Base-by-base conservation (phyloP, 2,888 invertebrate species). In the Drosophila cracens region DNA sequence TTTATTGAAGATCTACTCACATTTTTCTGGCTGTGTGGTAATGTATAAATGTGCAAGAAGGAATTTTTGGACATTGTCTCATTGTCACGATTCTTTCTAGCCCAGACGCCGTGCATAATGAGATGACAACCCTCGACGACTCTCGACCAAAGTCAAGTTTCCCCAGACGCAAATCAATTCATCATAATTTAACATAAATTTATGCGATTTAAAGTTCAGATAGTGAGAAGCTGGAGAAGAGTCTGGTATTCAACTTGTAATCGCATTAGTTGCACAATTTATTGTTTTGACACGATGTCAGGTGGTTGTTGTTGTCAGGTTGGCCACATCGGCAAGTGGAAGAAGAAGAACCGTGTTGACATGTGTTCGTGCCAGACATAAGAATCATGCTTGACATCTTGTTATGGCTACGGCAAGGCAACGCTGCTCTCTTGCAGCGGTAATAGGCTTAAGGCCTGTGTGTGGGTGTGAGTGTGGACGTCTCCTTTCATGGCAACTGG, bases 221-320 rank as follows among this genome's bases (percentile, higher is more conserved):
- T 40, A 58, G 7, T 11, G 18, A n/a, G 25, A 10, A 36, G 11
- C 34, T 16, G 18, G 21, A 10, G 31, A 18, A 21, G 57, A 43
- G 21, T 25, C 43, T 21, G n/a, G 27, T 10, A n/a, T 62, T 49
- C 51, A 53, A 36, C 27, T 81, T 77, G 88, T 85, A 85, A 85
- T 88, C 84, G 84, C 83, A 85, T 85, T 85, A 85, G 88, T 77
- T 88, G 84, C 87, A 88, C 83, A 83, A 79, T 88, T 88, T 83
- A 88, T 88, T 77, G 76, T 71, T 69, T 70, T 78, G 58, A 62
- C 76, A 62, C 60, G 64, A 69, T 48, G 63, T 56, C 52, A 62
- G 54, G 34, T 51, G 57, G 52, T 52, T 70, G 70, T n/a, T 68
- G 38, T 43, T 33, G 33, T 33, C 33, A 33, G 33, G 11, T 11